Conservation (phyloP, 2,797 vertebrate genomes). For the Hypotaenidia philippensis region DNA sequence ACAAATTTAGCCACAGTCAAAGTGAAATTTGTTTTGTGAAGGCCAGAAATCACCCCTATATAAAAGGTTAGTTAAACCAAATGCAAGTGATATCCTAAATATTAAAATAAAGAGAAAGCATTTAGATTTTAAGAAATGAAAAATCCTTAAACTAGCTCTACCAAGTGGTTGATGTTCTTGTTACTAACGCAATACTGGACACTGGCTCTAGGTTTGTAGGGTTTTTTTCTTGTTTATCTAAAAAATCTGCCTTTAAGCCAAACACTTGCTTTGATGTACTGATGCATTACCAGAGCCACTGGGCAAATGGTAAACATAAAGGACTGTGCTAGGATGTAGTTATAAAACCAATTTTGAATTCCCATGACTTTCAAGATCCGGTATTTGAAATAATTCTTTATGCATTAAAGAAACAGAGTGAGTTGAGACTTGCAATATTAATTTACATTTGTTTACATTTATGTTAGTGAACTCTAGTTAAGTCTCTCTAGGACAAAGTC, state of each 20-base stretch:
- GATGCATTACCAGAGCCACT: background rate
- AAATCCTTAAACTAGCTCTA: background rate
- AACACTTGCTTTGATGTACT: background rate
- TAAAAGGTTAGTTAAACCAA: background rate
- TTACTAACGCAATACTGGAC: background rate
- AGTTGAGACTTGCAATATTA: background rate
- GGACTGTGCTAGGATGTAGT: background rate
- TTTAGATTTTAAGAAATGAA: background rate
- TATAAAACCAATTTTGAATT: background rate
- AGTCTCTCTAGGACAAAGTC: background rate
- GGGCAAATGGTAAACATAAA: background rate
- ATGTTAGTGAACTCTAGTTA: background rate
- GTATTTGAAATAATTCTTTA: background rate
- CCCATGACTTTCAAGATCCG: background rate
- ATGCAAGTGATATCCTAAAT: background rate
- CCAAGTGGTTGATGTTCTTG: background rate
- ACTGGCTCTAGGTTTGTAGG: background rate
- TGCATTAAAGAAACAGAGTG: background rate
- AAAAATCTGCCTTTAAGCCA: background rate
- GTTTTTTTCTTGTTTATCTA: background rate
- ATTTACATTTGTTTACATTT: background rate
- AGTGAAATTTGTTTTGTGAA: background rate
- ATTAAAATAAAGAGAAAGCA: background rate
- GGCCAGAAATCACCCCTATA: background rate
- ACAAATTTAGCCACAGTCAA: background rate